phyloP scores from a whole-genome alignment of 1,140 invertebrate genomes.

The Ceratoteleas bidentatus region DNA sequence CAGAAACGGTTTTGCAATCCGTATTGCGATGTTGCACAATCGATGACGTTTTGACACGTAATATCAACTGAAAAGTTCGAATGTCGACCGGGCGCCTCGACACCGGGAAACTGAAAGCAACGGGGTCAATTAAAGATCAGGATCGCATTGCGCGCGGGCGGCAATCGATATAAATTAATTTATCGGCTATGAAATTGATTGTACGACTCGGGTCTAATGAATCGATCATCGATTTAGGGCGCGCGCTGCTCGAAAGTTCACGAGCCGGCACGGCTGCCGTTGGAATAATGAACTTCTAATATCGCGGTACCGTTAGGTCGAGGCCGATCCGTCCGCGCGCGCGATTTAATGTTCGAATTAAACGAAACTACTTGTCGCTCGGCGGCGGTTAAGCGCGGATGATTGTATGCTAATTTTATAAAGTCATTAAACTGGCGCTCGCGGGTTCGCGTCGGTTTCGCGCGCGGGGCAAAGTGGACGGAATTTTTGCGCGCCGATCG shows the following conservation, averaged over 20 bases:
- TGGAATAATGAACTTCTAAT: constrained; percentile 28
- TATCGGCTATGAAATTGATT: constrained; percentile 9
- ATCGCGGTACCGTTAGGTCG: constrained; percentile 25
- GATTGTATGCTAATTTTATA: constrained; percentile 48
- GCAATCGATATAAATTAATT: constrained; percentile 16
- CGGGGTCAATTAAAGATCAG: background rate
- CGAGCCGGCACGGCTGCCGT: background rate
- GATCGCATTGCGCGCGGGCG: background rate
- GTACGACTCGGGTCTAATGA: background rate
- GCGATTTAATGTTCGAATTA: constrained; percentile 35
- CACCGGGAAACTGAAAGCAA: constrained; percentile 10
- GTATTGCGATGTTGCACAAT: constrained; percentile 1
- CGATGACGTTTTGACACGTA: constrained; percentile 9
- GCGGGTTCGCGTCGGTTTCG: too few relatives aligned
- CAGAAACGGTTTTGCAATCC: too few relatives aligned
- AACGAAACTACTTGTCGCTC: constrained; percentile 32
- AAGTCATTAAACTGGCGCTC: constrained; percentile 30
- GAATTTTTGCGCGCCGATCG: constrained; percentile 16
- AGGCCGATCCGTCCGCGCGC: constrained; percentile 13
- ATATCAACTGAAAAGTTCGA: constrained; percentile 12
- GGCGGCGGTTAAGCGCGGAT: constrained; percentile 27
- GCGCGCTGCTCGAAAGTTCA: constrained; percentile 8
- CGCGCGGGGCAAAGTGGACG: background rate
- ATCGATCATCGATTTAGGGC: constrained; percentile 12
- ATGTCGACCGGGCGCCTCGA: background rate